phyloP scores from a whole-genome alignment of 2,888 invertebrate genomes.

The Tenthredo amoena region DNA sequence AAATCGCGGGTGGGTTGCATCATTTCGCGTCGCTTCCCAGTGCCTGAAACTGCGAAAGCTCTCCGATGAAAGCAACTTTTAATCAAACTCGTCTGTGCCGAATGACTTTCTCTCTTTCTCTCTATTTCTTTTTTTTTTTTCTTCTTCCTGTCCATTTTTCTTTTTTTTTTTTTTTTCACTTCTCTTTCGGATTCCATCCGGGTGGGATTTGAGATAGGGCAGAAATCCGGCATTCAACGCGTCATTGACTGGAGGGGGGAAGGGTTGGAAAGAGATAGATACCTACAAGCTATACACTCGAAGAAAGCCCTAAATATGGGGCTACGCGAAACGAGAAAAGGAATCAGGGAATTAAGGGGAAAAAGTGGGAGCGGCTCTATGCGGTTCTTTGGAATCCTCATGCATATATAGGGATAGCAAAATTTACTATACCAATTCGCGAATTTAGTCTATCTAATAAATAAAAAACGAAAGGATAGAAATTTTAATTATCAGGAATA shows the following conservation, averaged over 20 bases:
- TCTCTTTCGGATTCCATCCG: slow-evolving; percentile 1
- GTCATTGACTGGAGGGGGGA: not conserved
- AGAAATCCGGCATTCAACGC: slow-evolving; percentile 25
- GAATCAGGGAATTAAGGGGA: not conserved
- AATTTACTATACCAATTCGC: no score
- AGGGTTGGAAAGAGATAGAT: not conserved
- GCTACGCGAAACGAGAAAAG: not conserved
- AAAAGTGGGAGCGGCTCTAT: not conserved
- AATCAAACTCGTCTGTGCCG: slow-evolving; percentile 43
- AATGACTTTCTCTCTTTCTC: slow-evolving; percentile 27
- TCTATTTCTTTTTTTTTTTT: not conserved
- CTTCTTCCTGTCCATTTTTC: not conserved
- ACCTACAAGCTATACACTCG: not conserved
- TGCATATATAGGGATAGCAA: not conserved
- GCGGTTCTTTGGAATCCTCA: not conserved
- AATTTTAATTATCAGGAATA: no score
- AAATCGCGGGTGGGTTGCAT: not conserved
- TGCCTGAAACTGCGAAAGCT: not conserved
- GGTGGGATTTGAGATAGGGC: slow-evolving; percentile 20
- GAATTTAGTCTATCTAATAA: not conserved
- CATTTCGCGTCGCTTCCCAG: slow-evolving; percentile 6
- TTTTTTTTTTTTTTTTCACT: not conserved
- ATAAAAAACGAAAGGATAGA: not conserved
- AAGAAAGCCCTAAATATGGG: not conserved
- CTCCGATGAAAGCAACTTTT: slow-evolving; percentile 46